These are phyloP conservation scores for Eriocheir sinensis DNA, from an alignment of 1,140 invertebrate species.

Conservation along the genomic window DNA sequence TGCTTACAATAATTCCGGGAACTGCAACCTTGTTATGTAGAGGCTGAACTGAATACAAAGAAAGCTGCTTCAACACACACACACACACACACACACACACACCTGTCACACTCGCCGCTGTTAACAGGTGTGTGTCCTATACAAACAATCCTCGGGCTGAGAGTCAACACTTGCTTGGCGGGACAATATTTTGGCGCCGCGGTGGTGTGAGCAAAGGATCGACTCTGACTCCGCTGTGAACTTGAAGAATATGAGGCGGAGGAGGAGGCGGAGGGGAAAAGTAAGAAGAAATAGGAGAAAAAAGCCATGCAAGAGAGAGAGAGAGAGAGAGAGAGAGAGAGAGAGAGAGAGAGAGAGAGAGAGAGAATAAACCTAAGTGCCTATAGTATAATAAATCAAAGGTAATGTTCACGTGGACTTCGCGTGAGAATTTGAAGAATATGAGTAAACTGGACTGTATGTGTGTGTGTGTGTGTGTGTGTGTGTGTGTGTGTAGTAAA, in stretches of 20 bases:
- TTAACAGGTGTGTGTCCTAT: neutral
- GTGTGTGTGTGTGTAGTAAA: no score
- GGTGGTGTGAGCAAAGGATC: neutral
- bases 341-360: conserved; percentile 54
- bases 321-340: conserved; percentile 35
- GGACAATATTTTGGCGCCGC: neutral
- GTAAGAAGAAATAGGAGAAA: conserved; percentile 31
- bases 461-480: no score
- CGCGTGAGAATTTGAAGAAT: no score
- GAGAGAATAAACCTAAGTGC: conserved; percentile 7
- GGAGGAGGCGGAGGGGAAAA: neutral
- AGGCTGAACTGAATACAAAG: neutral
- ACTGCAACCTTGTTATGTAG: neutral
- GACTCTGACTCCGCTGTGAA: neutral
- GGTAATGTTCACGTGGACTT: no score
- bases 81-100: conserved; percentile 20
- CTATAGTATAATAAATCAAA: no score
- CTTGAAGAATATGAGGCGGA: neutral
- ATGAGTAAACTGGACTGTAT: no score
- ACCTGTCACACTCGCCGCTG: neutral
- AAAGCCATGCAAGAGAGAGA: neutral
- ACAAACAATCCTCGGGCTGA: conserved; percentile 7
- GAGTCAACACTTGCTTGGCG: neutral
- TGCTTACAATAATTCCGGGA: neutral
- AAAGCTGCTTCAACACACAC: neutral